phyloP scores from a whole-genome alignment of 2,888 invertebrate genomes.

The Tenthredo scrophulariae region DNA sequence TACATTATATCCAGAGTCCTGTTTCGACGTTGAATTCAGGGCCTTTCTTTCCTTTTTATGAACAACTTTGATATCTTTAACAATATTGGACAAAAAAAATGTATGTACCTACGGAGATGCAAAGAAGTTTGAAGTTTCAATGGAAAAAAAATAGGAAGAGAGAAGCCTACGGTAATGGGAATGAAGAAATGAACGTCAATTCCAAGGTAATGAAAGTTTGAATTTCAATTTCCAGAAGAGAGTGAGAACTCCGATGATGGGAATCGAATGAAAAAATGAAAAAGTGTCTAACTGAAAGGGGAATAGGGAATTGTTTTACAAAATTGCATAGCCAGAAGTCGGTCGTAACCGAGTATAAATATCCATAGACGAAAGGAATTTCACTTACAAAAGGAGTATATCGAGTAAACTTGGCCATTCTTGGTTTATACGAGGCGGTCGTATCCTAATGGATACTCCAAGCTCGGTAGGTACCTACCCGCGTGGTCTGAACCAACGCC shows the following conservation, averaged over 20 bases:
- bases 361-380: slow-evolving; percentile 35
- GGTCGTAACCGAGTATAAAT: slow-evolving; percentile 46
- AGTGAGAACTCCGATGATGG: too few species aligned
- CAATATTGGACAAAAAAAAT: background rate
- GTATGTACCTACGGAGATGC: background rate
- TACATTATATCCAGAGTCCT: background rate
- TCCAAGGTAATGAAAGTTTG: too few species aligned
- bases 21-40: slow-evolving; percentile 4
- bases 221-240: too few species aligned
- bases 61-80: background rate
- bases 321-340: slow-evolving; percentile 33
- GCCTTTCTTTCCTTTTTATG: background rate
- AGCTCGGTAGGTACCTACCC: background rate
- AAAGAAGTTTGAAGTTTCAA: too few species aligned
- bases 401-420: slow-evolving; percentile 45
- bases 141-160: too few species aligned
- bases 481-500: background rate
- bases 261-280: too few species aligned
- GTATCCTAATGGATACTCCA: slow-evolving; percentile 46
- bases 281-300: background rate
- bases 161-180: too few species aligned
- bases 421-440: slow-evolving; percentile 40
- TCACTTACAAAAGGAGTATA: slow-evolving; percentile 30
- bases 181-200: too few species aligned
- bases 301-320: slow-evolving; percentile 38